These are phyloP conservation scores for Myotis findleyi DNA, from an alignment of 2,797 vertebrate species.

Conservation along the genomic window DNA sequence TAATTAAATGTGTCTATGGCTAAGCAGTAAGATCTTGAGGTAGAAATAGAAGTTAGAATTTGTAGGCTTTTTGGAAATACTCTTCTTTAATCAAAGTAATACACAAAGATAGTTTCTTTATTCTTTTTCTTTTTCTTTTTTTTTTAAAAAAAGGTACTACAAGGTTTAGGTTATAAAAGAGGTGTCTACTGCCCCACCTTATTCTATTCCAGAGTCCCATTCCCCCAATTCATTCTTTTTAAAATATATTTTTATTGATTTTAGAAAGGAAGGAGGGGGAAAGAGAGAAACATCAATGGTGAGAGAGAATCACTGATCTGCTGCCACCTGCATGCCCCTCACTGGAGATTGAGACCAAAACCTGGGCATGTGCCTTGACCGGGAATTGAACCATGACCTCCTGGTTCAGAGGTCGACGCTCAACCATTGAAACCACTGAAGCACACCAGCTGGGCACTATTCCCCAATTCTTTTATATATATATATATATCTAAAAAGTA, in stretches of 20 bases:
- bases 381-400: not conserved
- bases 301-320: not conserved
- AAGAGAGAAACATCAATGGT: not conserved
- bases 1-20: not conserved
- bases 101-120: not conserved
- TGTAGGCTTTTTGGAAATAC: not conserved
- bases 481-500: too few species aligned
- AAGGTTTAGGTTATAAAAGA: not conserved
- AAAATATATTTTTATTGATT: too few species aligned
- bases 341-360: not conserved
- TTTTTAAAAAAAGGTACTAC: not conserved
- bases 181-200: not conserved
- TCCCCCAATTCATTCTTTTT: not conserved
- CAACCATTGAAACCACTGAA: not conserved
- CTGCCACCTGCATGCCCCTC: not conserved
- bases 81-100: constrained; percentile 36
- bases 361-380: not conserved
- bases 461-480: too few species aligned
- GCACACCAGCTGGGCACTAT: too few species aligned
- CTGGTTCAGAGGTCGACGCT: not conserved
- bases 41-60: constrained; percentile 27
- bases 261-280: not conserved
- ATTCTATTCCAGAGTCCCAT: not conserved
- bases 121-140: too few species aligned
- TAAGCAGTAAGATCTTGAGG: not conserved